phyloP scores from a whole-genome alignment of 2,797 vertebrate genomes.

The Alectoris magna region DNA sequence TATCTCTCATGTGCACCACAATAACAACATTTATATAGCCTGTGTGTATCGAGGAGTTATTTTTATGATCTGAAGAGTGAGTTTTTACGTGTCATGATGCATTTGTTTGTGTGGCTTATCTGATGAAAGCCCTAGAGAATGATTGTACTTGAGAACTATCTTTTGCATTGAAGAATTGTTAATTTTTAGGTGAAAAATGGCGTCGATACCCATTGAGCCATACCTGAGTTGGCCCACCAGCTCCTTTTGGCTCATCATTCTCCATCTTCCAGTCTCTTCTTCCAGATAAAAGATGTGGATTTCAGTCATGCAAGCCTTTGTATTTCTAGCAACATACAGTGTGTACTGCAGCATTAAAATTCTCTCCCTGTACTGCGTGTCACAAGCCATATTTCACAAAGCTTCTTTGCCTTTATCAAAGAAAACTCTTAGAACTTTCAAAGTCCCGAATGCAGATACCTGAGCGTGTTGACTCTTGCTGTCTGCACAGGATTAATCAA shows the following conservation, averaged over 20 bases:
- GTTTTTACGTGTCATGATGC: not conserved
- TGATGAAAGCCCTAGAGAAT: not conserved
- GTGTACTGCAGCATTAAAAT: conserved; percentile 14
- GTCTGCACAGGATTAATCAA: conserved; percentile 76
- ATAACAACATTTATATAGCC: accelerated
- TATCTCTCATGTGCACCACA: not conserved
- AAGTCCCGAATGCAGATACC: conserved; percentile 61
- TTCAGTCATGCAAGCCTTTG: not conserved
- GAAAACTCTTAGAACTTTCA: conserved; percentile 69
- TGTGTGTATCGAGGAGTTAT: accelerated
- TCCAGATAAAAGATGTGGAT: not conserved
- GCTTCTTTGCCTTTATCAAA: conserved; percentile 75
- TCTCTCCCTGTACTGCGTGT: conserved; percentile 43
- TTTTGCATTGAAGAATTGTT: not conserved
- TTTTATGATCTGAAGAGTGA: not conserved
- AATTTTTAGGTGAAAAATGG: not conserved
- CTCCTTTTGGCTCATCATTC: not conserved
- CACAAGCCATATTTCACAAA: conserved; percentile 60
- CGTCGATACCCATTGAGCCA: not conserved
- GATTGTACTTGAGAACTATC: not conserved
- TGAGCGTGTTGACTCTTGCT: conserved; percentile 38
- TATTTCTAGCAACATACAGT: not conserved
- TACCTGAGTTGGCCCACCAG: not conserved
- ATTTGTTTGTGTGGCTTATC: not conserved
- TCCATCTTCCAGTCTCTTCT: not conserved